A percentile compares a stretch with the other conserved stretches of the same genome.
Conservation (phyloP, 2,888 invertebrate genomes). For the Monoplex corrugatus region DNA sequence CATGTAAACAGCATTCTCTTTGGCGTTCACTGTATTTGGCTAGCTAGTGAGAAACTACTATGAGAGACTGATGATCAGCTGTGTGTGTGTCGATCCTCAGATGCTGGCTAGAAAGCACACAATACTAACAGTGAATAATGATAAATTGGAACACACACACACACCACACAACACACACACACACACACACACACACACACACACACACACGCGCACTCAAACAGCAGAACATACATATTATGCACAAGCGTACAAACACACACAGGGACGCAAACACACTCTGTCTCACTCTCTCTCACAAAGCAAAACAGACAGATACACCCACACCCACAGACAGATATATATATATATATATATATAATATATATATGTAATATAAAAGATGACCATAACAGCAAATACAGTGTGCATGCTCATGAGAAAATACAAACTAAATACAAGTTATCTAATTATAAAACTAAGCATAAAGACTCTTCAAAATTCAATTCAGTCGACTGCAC, state of each 20-base stretch:
- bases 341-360: not conserved
- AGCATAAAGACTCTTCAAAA: too few relatives aligned
- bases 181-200: not conserved
- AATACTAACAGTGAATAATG: not conserved
- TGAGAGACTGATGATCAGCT: constrained; percentile 27
- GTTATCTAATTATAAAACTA: too few relatives aligned
- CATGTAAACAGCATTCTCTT: not conserved
- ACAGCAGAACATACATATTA: not conserved
- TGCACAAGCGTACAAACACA: not conserved
- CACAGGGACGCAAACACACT: not conserved
- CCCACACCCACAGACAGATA: not conserved
- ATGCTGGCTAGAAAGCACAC: not conserved
- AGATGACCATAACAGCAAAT: too few relatives aligned
- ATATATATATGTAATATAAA: not conserved
- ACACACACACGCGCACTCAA: too few relatives aligned
- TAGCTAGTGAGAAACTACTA: not conserved
- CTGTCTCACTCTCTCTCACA: not conserved
- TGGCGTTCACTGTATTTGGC: not conserved
- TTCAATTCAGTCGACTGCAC: too few relatives aligned
- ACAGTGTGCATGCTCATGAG: too few relatives aligned
- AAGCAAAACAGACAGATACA: not conserved
- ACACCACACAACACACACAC: not conserved
- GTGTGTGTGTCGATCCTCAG: not conserved
- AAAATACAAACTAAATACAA: too few relatives aligned
- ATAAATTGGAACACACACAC: not conserved